A percentile compares a stretch with the other conserved stretches of the same genome.
Conservation (phyloP, 2,113 vertebrate species). For the Malurus alboscapulatus region DNA sequence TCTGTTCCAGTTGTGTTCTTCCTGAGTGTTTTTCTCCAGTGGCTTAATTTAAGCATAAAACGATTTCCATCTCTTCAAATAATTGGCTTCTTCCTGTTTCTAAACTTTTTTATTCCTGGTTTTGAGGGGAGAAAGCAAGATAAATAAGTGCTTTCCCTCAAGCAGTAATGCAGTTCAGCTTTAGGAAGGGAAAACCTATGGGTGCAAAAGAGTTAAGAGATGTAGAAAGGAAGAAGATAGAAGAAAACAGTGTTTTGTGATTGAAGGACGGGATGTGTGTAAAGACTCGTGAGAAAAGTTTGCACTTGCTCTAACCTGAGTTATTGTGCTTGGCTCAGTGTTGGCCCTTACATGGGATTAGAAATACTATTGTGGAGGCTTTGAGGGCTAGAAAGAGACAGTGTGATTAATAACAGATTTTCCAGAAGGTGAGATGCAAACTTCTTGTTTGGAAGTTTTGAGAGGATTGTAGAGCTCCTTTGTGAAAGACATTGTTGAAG, state of each 20-base stretch:
- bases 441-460: background rate
- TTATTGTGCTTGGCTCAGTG: background rate
- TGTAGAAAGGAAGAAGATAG: background rate
- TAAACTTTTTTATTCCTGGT: background rate
- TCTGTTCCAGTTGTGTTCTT: conserved; percentile 21
- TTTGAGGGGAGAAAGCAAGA: background rate
- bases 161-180: background rate
- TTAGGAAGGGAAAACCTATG: background rate
- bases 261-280: background rate
- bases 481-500: rapidly evolving
- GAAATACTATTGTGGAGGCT: background rate
- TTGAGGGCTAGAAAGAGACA: background rate
- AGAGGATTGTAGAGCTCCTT: background rate
- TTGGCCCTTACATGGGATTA: rapidly evolving
- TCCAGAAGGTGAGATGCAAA: background rate
- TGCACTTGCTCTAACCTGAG: background rate
- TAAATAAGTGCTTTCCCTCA: background rate
- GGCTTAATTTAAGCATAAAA: background rate
- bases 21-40: background rate
- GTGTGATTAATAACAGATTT: background rate
- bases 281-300: background rate
- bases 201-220: background rate
- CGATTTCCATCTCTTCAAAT: background rate
- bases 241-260: background rate
- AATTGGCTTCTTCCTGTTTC: background rate